Conservation (phyloP, 2,888 invertebrate species). For the Auanema freiburgensis region DNA sequence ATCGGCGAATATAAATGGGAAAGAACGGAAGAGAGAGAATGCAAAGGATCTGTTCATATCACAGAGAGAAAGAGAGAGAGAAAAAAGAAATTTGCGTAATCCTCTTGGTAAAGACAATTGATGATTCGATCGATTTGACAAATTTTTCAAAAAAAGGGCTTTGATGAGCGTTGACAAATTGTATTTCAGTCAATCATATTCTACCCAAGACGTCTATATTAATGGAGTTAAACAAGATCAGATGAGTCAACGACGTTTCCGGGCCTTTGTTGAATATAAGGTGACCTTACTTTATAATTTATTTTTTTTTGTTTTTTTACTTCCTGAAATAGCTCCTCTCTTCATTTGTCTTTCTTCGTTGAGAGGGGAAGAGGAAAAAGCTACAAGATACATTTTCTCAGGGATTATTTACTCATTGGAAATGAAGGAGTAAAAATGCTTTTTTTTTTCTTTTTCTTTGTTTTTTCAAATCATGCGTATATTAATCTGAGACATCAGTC, state of each 20-base stretch:
- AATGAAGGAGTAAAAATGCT: no score
- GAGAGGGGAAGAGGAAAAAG: background rate
- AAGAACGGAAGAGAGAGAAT: background rate
- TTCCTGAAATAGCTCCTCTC: background rate
- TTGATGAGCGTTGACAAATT: background rate
- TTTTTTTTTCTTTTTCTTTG: background rate
- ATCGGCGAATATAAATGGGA: background rate
- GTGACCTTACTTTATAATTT: background rate
- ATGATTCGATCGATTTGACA: background rate
- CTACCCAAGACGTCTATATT: conserved; percentile 57
- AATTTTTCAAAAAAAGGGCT: background rate
- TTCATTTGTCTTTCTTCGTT: no score
- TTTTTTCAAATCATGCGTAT: background rate
- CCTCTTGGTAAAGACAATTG: conserved; percentile 4
- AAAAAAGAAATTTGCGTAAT: conserved; percentile 1
- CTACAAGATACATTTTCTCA: background rate
- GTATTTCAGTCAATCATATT: conserved; percentile 55
- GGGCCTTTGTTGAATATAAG: conserved; percentile 61
- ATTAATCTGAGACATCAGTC: no score
- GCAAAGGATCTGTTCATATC: conserved; percentile 7
- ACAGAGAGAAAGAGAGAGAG: conserved; percentile 5
- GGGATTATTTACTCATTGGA: no score
- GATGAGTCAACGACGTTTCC: conserved; percentile 52
- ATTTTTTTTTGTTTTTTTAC: background rate
- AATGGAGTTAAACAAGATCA: conserved; percentile 55